Percentiles rank a stretch among this genome's conserved stretches.
Evolutionary conservation across 2,113 vertebrate species (phyloP).

Genomic region (Muntiacus reevesi): DNA sequence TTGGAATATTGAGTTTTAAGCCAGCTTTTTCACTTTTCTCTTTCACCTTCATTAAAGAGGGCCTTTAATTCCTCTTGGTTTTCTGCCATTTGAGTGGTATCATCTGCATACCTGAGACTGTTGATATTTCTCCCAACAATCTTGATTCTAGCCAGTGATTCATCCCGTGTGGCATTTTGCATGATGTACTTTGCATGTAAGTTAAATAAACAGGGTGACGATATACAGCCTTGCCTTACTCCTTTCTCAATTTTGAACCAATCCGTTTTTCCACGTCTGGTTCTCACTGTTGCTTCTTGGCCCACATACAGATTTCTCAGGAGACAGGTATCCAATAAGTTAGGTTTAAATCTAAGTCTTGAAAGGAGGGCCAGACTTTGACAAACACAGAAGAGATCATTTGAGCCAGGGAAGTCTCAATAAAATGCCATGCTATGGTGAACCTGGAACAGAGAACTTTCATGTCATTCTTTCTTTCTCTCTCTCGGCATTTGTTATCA

Average conservation of each 20-base stretch:
- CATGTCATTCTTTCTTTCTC: background rate
- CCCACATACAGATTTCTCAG: background rate
- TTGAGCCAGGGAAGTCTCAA: background rate
- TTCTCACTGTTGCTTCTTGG: background rate
- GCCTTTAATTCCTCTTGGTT: background rate
- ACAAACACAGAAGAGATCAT: background rate
- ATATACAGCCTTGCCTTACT: background rate
- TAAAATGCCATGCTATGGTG: background rate
- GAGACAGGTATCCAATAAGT: background rate
- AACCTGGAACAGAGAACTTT: background rate
- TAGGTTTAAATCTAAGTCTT: background rate
- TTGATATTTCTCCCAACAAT: background rate
- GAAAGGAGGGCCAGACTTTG: background rate
- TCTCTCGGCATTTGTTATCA: background rate
- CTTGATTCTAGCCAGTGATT: background rate
- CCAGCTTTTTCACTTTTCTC: background rate
- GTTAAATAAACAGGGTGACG: background rate
- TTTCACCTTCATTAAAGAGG: background rate
- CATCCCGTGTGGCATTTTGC: background rate
- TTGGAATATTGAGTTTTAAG: background rate
- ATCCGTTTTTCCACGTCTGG: rapidly evolving
- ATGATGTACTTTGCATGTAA: background rate
- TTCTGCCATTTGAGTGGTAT: background rate
- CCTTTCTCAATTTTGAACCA: background rate
- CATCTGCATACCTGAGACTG: background rate